Conservation (phyloP, 2,888 invertebrate species). For the Drosophila melanosoma region DNA sequence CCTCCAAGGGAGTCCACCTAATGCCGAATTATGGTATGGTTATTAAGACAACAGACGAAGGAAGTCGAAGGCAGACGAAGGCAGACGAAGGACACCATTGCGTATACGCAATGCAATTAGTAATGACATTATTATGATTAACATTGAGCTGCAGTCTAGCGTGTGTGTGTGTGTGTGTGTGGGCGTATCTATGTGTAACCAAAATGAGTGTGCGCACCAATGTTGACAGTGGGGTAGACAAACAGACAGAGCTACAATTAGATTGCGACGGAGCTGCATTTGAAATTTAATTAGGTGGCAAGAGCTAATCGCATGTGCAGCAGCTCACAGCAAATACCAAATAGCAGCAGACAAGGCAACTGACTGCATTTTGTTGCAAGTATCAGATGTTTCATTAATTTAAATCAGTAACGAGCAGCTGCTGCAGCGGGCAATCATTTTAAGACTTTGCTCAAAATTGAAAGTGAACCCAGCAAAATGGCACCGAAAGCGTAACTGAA, state of each 20-base stretch:
- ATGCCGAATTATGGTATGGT: conserved; percentile 68
- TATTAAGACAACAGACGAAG: conserved; percentile 39
- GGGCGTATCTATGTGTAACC: conserved; percentile 23
- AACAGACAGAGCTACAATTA: conserved; percentile 44
- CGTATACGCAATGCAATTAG: conserved; percentile 81
- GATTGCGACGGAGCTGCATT: conserved; percentile 53
- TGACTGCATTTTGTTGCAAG: conserved; percentile 4
- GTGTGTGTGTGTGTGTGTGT: conserved; percentile 14
- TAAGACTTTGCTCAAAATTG: conserved; percentile 31
- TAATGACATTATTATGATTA: conserved; percentile 78
- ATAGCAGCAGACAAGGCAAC: conserved; percentile 13
- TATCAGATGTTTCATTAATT: conserved; percentile 37
- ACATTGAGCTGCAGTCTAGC: conserved; percentile 48
- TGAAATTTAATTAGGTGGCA: conserved; percentile 73
- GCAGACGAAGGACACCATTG: conserved; percentile 62
- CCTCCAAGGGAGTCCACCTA: conserved; percentile 40
- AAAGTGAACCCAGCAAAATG: neutral
- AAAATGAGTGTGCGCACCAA: conserved; percentile 24
- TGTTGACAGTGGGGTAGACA: conserved; percentile 28
- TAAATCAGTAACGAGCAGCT: conserved; percentile 27
- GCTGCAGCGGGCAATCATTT: conserved; percentile 41
- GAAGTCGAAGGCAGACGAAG: conserved; percentile 16
- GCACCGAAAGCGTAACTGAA: conserved; percentile 6
- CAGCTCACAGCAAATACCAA: conserved; percentile 10
- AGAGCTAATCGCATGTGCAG: conserved; percentile 44